phyloP scores from a whole-genome alignment of 2,797 vertebrate genomes.

The Periparus ater region DNA sequence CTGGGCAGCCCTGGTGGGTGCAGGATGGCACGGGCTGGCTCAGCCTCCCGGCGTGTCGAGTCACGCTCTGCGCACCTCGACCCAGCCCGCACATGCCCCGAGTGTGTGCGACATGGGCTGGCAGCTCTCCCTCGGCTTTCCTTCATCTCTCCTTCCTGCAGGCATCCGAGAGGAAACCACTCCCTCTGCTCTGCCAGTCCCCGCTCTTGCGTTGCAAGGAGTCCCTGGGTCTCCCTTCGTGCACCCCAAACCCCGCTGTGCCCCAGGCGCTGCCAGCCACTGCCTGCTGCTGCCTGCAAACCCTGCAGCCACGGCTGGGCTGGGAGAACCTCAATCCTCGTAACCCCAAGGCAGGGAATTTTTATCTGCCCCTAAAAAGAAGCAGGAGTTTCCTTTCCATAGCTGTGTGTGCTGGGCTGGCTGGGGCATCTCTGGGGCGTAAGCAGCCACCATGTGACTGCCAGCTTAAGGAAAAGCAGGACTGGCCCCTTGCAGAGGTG shows the following conservation, averaged over 20 bases:
- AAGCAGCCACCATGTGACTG: background rate
- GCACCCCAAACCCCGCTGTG: background rate
- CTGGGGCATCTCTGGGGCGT: background rate
- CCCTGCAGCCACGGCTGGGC: background rate
- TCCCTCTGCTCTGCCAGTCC: background rate
- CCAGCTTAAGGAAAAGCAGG: background rate
- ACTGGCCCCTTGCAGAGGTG: fast-evolving
- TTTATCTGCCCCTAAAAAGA: background rate
- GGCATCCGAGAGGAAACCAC: background rate
- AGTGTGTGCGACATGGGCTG: background rate
- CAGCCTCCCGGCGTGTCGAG: fast-evolving
- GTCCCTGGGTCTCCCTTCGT: background rate
- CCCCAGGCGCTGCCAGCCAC: background rate
- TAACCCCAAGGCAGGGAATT: background rate
- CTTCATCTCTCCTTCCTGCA: background rate
- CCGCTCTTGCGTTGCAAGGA: fast-evolving
- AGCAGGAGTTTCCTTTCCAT: background rate
- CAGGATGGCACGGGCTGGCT: background rate
- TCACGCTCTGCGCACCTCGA: background rate
- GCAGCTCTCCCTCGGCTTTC: background rate
- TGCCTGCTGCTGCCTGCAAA: background rate
- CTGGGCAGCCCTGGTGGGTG: background rate
- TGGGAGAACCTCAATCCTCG: background rate
- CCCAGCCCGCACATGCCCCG: background rate
- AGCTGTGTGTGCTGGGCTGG: background rate